Evolutionary conservation across 2,888 invertebrate species (phyloP), one percentile per base, ranked within the genome.

Genomic region (Geotrupes spiniger): DNA sequence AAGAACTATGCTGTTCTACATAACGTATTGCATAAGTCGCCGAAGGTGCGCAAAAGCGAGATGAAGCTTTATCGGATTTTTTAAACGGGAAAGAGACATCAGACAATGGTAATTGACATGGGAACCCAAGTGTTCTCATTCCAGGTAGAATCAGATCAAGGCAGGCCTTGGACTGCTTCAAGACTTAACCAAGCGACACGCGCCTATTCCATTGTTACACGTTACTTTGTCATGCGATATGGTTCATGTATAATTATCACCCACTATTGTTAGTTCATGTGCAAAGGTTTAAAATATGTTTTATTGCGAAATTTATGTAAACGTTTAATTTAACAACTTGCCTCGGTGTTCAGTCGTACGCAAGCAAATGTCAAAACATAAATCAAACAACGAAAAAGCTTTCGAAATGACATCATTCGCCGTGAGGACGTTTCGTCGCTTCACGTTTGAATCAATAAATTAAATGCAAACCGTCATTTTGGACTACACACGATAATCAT

Each of bases 121-220:
- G 66, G 69, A 69, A 68, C 65, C 61, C 57, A 52, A 50, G 58
- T 61, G 65, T 67, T 66, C 68, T 62, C 65, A 63, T 68, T 68
- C 63, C 63, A 63, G 57, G 58, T 57, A 54, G 63, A 68, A 65
- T 62, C 62, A 61, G 64, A 67, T 66, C 67, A 63, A 59, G 58
- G 56, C 49, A 60, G 64, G 61, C 67, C 66, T 68, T 68, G 68
- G 63, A 62, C 65, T 61, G 62, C 56, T 64, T 63, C 57, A 60
- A 21, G 60, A 63, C 57, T 63, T 63, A 63, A 57, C 62, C 60
- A 61, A 61, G 61, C 63, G 62, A 55, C 62, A 60, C 62, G 62
- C 60, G 58, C 58, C 62, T 53, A 54, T 56, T 52, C 56, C 54
- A 62, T 59, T 59, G 60, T 59, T 59, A 55, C 53, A 46, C 53